Conservation (phyloP, 2,797 vertebrate species). For the Gymnocypris eckloni region DNA sequence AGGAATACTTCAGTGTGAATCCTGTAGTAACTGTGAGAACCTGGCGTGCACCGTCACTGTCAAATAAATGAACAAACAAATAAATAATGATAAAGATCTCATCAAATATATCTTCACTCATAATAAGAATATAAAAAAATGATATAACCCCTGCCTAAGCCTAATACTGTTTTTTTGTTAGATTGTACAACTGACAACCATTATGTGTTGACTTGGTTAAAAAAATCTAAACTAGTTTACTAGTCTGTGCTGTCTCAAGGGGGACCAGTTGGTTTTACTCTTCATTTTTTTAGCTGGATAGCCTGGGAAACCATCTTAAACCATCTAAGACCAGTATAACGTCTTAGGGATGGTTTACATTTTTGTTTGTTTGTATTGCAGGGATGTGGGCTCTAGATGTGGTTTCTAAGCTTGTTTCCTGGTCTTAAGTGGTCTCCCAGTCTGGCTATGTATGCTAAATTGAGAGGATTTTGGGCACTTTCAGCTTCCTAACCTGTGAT, state of each 20-base stretch:
- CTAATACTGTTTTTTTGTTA: neutral
- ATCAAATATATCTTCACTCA: neutral
- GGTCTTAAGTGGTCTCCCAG: too few species aligned
- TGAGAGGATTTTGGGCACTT: neutral
- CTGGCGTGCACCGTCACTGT: too few species aligned
- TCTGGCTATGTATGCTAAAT: neutral
- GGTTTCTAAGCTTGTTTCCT: neutral
- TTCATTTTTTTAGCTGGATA: neutral
- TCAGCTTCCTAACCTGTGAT: neutral
- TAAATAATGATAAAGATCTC: neutral
- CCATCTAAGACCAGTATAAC: neutral
- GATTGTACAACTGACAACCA: neutral
- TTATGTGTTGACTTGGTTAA: too few species aligned
- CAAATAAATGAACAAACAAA: neutral
- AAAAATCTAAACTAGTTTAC: neutral
- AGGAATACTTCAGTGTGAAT: too few species aligned
- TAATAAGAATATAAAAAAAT: neutral
- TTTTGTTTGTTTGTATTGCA: neutral
- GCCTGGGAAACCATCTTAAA: neutral
- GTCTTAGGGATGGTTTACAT: neutral
- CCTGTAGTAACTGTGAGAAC: neutral
- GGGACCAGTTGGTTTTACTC: neutral
- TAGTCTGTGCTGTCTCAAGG: neutral
- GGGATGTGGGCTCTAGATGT: neutral
- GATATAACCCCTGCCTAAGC: neutral